These are phyloP conservation scores for Spialia ferax DNA, from an alignment of 2,888 invertebrate genomes.

Conservation along the genomic window DNA sequence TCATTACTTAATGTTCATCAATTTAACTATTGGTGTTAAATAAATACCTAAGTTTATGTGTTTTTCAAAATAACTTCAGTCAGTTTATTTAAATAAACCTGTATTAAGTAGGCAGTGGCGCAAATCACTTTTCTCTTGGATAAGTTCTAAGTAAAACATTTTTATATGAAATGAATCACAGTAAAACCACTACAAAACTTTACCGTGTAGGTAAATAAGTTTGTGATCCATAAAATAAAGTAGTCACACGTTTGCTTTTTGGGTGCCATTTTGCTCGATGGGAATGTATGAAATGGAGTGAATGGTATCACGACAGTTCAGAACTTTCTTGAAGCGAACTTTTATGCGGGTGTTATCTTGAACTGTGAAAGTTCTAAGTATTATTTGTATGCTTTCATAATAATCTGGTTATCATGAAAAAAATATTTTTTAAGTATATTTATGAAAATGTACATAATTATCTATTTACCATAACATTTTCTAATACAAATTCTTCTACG, in stretches of 20 bases:
- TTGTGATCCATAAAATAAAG: neutral
- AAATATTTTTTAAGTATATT: neutral
- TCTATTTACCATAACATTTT: no score
- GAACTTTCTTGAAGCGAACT: neutral
- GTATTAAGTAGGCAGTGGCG: no score
- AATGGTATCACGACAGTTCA: neutral
- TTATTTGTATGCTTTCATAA: neutral
- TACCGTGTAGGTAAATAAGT: neutral
- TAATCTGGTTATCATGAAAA: neutral
- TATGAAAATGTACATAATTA: no score
- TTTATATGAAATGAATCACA: no score
- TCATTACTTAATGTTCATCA: no score
- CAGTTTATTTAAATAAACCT: no score
- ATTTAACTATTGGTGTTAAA: no score
- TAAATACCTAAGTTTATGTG: no score
- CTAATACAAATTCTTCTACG: no score
- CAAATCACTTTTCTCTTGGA: conserved; percentile 1
- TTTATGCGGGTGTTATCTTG: conserved; percentile 4
- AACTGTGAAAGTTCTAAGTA: neutral
- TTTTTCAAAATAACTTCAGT: no score
- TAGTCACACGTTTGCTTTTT: neutral
- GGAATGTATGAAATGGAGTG: conserved; percentile 9
- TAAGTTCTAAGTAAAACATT: neutral
- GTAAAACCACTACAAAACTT: neutral
- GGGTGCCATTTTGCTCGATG: conserved; percentile 1